Conservation (phyloP, 2,113 vertebrate genomes). For the Regulus satrapa region DNA sequence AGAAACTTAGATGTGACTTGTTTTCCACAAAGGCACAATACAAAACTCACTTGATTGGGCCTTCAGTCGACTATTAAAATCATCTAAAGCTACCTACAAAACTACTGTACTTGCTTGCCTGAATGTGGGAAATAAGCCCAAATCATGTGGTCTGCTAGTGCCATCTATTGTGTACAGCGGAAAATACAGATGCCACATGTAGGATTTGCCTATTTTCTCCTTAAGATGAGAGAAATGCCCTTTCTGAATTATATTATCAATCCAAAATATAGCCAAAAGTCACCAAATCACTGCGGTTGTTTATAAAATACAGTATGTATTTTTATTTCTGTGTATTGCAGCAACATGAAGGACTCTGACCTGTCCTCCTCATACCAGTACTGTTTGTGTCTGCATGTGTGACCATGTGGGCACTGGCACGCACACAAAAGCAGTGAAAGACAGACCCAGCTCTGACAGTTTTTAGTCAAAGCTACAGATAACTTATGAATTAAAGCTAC, state of each 20-base stretch:
- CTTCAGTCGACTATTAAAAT: constrained; percentile 11
- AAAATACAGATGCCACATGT: not conserved
- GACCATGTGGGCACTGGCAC: too few species aligned
- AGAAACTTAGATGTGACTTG: not conserved
- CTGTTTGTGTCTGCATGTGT: fast-evolving
- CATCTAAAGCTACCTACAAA: not conserved
- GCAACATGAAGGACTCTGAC: not conserved
- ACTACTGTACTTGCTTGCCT: not conserved
- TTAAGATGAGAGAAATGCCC: not conserved
- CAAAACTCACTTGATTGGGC: not conserved
- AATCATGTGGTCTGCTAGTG: constrained; percentile 17
- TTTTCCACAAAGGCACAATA: not conserved
- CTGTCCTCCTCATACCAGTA: not conserved
- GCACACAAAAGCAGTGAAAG: not conserved
- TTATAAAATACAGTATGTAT: not conserved
- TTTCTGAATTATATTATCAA: not conserved
- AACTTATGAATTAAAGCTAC: not conserved
- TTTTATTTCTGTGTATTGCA: not conserved
- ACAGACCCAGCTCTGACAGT: not conserved
- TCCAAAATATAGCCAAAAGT: not conserved
- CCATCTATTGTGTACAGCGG: constrained; percentile 54
- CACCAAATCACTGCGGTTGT: not conserved
- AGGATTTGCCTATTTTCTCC: not conserved
- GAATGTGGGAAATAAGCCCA: not conserved
- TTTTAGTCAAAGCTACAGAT: not conserved